Base-by-base conservation (phyloP, 1,140 invertebrate species). In the Neodiprion lecontei region DNA sequence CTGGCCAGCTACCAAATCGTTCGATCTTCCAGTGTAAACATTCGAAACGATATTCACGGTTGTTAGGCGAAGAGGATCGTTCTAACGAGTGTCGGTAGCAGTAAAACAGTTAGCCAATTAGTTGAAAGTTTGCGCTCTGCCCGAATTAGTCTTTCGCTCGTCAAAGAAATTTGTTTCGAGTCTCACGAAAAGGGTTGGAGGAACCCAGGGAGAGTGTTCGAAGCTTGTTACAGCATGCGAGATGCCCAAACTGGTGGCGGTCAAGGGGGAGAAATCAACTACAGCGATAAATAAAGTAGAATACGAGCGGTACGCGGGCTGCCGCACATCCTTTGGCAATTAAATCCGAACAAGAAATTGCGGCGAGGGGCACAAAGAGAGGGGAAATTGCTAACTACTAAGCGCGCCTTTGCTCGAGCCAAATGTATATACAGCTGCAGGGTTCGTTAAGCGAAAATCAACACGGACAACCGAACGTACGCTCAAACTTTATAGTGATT, bases 361-460 rank as follows among this genome's bases (percentile, higher is more conserved):
- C 11, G 9, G 53, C 11, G 9, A 61, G 11, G 53, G n/a, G 53
- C 3, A 40, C 28, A 40, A 40, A 5, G 28, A 40, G 28, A 40
- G 28, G 28, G 28, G 28, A 40, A 40, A 40, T 5, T 61, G 53
- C 53, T 61, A 61, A 61, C 53, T 61, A 61, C 53, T 61, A 61
- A 61, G 9, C n/a, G 53, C n/a, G 9, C 9, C 53, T 61, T 61
- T 17, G n/a, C 53, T 14, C 53, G n/a, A 12, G 53, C 53, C 53
- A 17, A 1, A 40, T 40, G 28, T 40, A 40, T 40, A 40, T 40
- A 40, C 28, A 40, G 28, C 28, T 5, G 53, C 11, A 61, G 53
- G n/a, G 53, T 61, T 61, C 53, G 53, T 61, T 61, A 61, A 61
- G 53, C 53, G 53, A 61, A 61, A 61, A 61, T 61, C 53, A 61